Conservation (phyloP, 2,113 vertebrate species). For the Dasyprocta punctata region DNA sequence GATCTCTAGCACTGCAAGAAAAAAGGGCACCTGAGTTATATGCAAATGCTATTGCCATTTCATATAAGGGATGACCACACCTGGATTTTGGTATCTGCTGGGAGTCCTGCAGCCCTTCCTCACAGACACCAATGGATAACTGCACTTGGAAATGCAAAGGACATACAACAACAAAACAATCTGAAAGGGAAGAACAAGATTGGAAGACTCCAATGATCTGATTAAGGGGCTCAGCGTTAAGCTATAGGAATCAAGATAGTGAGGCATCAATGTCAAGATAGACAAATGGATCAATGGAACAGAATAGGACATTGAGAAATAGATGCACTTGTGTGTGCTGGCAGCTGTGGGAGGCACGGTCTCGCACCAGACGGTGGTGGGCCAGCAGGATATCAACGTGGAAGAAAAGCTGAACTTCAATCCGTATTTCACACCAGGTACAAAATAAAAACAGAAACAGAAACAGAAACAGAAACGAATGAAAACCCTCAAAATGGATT, state of each 20-base stretch:
- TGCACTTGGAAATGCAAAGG: neutral
- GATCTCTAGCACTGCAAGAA: neutral
- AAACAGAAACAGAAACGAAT: neutral
- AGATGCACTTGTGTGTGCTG: neutral
- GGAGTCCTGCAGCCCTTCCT: neutral
- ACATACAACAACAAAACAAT: neutral
- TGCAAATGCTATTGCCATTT: neutral
- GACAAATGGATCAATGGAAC: neutral
- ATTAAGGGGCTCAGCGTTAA: neutral
- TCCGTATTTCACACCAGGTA: neutral
- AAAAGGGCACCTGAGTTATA: neutral
- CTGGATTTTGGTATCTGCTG: neutral
- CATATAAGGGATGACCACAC: neutral
- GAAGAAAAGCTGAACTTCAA: neutral
- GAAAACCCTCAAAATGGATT: neutral
- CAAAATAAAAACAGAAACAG: neutral
- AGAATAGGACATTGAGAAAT: neutral
- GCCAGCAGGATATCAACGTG: neutral
- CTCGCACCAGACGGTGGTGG: neutral
- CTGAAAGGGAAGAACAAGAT: neutral
- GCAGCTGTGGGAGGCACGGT: neutral
- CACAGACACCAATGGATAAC: neutral
- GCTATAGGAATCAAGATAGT: no score
- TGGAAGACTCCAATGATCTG: neutral
- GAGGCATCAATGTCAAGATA: neutral